phyloP scores from a whole-genome alignment of 2,113 vertebrate genomes.

The Bufo bufo region DNA sequence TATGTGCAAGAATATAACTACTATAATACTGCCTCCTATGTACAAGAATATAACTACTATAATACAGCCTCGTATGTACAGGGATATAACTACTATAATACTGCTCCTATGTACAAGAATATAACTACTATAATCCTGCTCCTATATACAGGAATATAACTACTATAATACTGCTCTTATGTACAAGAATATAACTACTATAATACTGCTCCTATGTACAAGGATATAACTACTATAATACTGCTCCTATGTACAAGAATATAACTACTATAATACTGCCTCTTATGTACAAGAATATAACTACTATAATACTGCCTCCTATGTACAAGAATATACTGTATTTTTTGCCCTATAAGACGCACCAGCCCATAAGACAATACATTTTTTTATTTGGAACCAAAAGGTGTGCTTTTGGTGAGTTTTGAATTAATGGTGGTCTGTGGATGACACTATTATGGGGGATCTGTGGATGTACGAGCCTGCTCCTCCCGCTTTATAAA shows the following conservation, averaged over 20 bases:
- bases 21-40: neutral
- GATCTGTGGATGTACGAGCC: too few relatives aligned
- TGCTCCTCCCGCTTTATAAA: too few relatives aligned
- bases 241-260: slow-evolving; percentile 7
- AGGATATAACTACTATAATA: slow-evolving; percentile 11
- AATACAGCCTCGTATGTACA: neutral
- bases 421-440: too few relatives aligned
- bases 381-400: too few relatives aligned
- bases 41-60: slow-evolving; percentile 2
- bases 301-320: slow-evolving; percentile 12
- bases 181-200: slow-evolving; percentile 15
- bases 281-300: slow-evolving; percentile 7
- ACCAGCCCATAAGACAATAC: too few relatives aligned
- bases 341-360: too few relatives aligned
- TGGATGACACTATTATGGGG: too few relatives aligned
- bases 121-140: slow-evolving; percentile 3
- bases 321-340: slow-evolving; percentile 18
- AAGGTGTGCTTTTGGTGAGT: too few relatives aligned
- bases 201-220: slow-evolving; percentile 13
- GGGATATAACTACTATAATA: slow-evolving; percentile 1
- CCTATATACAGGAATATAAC: slow-evolving; percentile 17
- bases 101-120: neutral
- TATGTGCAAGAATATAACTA: neutral
- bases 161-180: slow-evolving; percentile 2
- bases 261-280: slow-evolving; percentile 12